Evolutionary conservation across 2,797 vertebrate genomes (phyloP).

Genomic region (Gallinago stenura): DNA sequence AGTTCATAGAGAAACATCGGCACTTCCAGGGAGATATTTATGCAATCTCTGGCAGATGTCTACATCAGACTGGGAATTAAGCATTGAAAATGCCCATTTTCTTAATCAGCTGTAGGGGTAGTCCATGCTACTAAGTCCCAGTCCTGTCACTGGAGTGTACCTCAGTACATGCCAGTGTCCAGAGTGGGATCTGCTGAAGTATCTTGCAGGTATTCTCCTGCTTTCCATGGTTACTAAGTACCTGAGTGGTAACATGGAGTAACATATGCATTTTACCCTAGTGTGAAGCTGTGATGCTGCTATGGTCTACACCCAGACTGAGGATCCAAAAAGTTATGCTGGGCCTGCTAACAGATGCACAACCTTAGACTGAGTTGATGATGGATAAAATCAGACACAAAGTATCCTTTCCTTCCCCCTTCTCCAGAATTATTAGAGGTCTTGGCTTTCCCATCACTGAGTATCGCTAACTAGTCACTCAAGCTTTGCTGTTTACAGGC

Average conservation of each 20-base stretch:
- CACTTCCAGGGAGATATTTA: neutral
- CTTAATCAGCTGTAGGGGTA: neutral
- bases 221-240: neutral
- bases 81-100: neutral
- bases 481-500: neutral
- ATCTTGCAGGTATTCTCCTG: neutral
- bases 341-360: neutral
- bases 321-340: neutral
- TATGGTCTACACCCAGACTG: neutral
- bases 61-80: neutral
- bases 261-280: neutral
- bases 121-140: neutral
- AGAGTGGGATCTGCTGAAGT: neutral
- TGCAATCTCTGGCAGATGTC: neutral
- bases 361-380: neutral
- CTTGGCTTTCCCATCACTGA: neutral
- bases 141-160: neutral
- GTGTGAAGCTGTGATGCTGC: neutral
- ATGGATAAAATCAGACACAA: neutral
- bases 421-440: neutral
- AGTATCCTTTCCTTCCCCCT: neutral
- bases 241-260: neutral
- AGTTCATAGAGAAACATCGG: neutral
- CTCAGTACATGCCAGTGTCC: rapidly evolving
- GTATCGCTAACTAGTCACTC: neutral